Base-by-base conservation (phyloP, 2,113 vertebrate species). In the Anthoscopus minutus region DNA sequence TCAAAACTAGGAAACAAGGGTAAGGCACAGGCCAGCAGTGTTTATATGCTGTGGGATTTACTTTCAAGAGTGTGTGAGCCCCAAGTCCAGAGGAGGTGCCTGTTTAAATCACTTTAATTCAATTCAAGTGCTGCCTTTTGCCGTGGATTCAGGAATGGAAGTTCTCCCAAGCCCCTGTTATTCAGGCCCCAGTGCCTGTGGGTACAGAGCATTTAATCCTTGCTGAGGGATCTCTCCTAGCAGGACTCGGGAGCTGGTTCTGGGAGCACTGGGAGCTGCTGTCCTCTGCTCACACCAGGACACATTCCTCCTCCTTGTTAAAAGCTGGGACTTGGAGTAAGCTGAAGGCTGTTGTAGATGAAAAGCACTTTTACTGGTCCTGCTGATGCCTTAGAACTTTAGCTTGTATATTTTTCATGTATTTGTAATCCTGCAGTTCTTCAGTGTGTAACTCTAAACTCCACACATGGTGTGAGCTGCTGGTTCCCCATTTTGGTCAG, bases 11-110 rank as follows among this genome's bases (percentile, higher is more conserved):
- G 56, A 74, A 70, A 61, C 8, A 12, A 69, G 45, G 45, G 22
- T 13, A 80, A 88, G 42, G 73, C 58, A n/a, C 2, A 30, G 51
- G n/a, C 18, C 51, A 56, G 30, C 54, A 50, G 5, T 37, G 37
- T 53, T 77, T 40, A 9, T 6, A 5, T 10, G 35, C 54, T 50
- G 23, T 1, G 9, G 9, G 57, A 42, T 70, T 74, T 70, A 53
- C n/a, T 65, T 37, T 9, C 1, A 4, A 40, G 22, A 42, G 42
- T 0, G 0, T 10, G 50, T 20, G 60, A 86, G 33, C 44, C 48
- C 5, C 0, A 9, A 44, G 28, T 7, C 28, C 88, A 28, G 56
- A 70, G 76, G 48, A 50, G 60, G 23, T 82, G 25, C 37, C 77
- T 56, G 4, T 61, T 56, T 24, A 60, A 82, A 89, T 35, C 35